Conservation (phyloP, 2,113 vertebrate genomes). For the Hepsetus odoe region DNA sequence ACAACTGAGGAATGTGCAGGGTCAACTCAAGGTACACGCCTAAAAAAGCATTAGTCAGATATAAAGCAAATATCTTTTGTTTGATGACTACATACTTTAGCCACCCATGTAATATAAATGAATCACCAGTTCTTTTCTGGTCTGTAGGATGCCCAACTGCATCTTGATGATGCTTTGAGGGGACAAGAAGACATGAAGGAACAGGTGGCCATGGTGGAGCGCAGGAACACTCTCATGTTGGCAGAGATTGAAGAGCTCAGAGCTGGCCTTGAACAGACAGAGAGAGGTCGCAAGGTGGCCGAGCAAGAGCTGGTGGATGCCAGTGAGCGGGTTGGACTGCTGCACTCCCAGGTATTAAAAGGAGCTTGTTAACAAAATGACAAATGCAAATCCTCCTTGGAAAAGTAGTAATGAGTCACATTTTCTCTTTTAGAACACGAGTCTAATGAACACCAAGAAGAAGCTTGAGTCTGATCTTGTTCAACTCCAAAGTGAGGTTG, state of each 20-base stretch:
- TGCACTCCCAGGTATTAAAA: conserved; percentile 79
- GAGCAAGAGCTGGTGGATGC: conserved; percentile 88
- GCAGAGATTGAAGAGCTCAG: conserved; percentile 88
- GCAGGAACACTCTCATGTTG: conserved; percentile 84
- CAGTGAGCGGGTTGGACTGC: conserved; percentile 78
- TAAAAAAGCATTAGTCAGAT: background rate
- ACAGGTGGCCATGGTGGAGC: conserved; percentile 86
- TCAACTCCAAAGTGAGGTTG: background rate
- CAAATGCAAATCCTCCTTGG: background rate
- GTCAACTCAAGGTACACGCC: conserved; percentile 72
- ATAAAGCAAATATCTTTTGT: no score
- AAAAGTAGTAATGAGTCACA: background rate
- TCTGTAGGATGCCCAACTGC: conserved; percentile 75
- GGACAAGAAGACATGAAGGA: conserved; percentile 86
- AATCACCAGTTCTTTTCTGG: background rate
- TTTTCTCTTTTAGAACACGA: conserved; percentile 45
- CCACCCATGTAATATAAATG: no score
- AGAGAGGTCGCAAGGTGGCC: conserved; percentile 83
- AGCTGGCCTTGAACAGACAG: conserved; percentile 84
- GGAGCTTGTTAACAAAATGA: background rate
- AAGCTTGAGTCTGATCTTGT: background rate
- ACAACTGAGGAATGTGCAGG: conserved; percentile 77
- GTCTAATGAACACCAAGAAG: conserved; percentile 52
- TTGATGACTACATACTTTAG: no score
- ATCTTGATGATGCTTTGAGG: conserved; percentile 39